Conservation (phyloP, 2,888 invertebrate species). For the Tortrix viridana region DNA sequence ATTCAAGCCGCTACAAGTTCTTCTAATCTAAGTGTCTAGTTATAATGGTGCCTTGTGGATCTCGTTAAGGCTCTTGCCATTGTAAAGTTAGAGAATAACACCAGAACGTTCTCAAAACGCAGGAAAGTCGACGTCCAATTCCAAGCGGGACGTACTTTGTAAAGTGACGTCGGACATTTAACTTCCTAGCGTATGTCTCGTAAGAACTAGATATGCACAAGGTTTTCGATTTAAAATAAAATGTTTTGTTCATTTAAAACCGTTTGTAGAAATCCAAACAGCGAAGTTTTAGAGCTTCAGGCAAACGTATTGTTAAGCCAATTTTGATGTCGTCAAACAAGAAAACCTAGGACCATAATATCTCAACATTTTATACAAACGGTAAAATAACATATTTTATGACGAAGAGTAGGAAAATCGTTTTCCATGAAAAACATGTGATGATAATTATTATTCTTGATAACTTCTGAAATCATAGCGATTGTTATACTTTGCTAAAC, state of each 20-base stretch:
- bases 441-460: too few relatives aligned
- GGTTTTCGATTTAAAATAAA: constrained; percentile 15
- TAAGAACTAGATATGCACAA: constrained; percentile 22
- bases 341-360: neutral
- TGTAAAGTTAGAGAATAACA: too few relatives aligned
- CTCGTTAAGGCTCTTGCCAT: too few relatives aligned
- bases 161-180: constrained; percentile 32
- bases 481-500: too few relatives aligned
- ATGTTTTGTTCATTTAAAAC: constrained; percentile 4
- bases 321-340: neutral
- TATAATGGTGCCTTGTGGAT: too few relatives aligned
- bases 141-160: constrained; percentile 27
- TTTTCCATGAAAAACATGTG: too few relatives aligned
- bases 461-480: too few relatives aligned
- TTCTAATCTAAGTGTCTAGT: too few relatives aligned
- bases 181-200: constrained; percentile 14
- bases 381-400: too few relatives aligned
- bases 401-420: too few relatives aligned
- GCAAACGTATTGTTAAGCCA: neutral
- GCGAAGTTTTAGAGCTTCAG: neutral
- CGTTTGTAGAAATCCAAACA: neutral
- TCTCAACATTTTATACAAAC: too few relatives aligned
- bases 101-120: neutral
- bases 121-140: constrained; percentile 25
- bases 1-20: too few relatives aligned